phyloP scores from a whole-genome alignment of 2,888 invertebrate species.

The Drosophila subquinaria region DNA sequence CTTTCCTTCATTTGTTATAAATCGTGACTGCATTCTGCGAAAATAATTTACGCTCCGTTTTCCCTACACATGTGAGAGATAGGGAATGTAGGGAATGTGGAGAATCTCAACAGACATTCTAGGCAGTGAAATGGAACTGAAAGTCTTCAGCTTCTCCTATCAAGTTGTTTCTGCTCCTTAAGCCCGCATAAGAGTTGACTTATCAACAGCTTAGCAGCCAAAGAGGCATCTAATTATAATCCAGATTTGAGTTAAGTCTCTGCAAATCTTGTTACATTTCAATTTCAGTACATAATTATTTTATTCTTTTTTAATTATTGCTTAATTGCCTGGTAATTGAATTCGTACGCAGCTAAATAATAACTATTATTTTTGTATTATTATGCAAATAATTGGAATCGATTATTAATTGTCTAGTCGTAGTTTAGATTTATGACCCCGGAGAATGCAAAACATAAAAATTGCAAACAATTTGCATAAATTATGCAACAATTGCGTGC shows the following conservation, averaged over 20 bases:
- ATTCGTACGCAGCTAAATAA: neutral
- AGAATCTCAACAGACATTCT: neutral
- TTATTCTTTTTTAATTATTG: neutral
- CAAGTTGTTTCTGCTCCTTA: neutral
- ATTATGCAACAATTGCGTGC: conserved; percentile 49
- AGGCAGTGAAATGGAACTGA: conserved; percentile 1
- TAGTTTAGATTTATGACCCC: conserved; percentile 5
- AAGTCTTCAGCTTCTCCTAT: neutral
- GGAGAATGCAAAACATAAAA: conserved; percentile 21
- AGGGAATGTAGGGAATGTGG: neutral
- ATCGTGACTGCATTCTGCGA: conserved; percentile 65
- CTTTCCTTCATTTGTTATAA: conserved; percentile 63
- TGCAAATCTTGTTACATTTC: neutral
- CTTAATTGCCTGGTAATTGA: conserved; percentile 4
- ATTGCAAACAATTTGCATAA: conserved; percentile 39
- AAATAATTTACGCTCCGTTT: conserved; percentile 69
- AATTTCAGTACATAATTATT: neutral
- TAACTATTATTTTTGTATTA: neutral
- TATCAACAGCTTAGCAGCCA: conserved; percentile 1
- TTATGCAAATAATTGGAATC: conserved; percentile 3
- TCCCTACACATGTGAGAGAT: neutral
- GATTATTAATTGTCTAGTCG: conserved; percentile 12
- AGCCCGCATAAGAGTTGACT: neutral
- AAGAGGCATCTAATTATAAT: conserved; percentile 2
- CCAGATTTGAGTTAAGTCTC: neutral